Evolutionary conservation across 1,140 invertebrate species (phyloP).

Genomic region (Mycetomoellerius zeteki): DNA sequence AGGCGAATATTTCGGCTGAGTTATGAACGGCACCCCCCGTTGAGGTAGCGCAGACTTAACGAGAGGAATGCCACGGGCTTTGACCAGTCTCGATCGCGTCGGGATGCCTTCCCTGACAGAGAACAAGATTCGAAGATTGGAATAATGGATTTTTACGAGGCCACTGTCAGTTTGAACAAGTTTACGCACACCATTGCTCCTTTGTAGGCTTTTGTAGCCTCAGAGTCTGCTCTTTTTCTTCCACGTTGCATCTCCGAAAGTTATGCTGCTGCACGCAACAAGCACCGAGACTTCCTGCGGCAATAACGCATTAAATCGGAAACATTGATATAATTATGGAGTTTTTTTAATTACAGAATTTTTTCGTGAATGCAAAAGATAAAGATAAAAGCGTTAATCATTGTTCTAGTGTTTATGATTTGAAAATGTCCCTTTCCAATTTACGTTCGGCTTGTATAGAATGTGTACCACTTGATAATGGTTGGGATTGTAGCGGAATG

Average conservation of each 20-base stretch:
- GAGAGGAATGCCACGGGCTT: constrained; percentile 70
- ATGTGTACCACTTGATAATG: constrained; percentile 27
- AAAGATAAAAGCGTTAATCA: not conserved
- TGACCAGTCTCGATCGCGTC: constrained; percentile 67
- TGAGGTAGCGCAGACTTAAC: constrained; percentile 66
- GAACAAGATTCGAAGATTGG: constrained; percentile 70
- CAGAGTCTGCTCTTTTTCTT: not conserved
- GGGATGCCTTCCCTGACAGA: constrained; percentile 64
- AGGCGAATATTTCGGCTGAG: constrained; percentile 84
- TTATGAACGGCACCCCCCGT: constrained; percentile 76
- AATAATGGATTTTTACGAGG: constrained; percentile 75
- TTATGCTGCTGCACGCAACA: not conserved
- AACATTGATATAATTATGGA: constrained; percentile 24
- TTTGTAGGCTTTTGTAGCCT: not conserved
- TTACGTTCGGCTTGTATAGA: constrained; percentile 11
- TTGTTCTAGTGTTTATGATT: not conserved
- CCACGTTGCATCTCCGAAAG: not conserved
- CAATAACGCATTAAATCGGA: constrained; percentile 1
- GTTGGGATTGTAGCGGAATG: constrained; percentile 37
- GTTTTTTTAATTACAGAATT: not conserved
- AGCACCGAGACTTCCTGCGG: not conserved
- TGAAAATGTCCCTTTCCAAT: constrained; percentile 37
- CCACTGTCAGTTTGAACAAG: constrained; percentile 25
- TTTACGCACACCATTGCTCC: constrained; percentile 27
- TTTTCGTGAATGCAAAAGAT: not conserved